These are phyloP conservation scores for Tolypeutes matacus DNA, from an alignment of 2,797 vertebrate genomes.

Conservation along the genomic window DNA sequence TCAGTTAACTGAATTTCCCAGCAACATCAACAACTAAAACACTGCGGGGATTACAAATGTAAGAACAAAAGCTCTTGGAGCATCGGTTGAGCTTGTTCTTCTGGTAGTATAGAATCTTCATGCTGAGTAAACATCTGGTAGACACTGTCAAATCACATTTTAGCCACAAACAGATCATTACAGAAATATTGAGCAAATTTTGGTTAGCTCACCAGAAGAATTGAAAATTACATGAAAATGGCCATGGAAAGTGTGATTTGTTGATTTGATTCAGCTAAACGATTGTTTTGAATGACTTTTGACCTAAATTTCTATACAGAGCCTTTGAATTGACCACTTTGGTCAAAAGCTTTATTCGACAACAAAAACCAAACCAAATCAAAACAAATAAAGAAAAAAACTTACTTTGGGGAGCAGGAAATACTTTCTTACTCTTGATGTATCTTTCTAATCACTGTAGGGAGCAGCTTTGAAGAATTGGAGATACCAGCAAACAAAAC, in stretches of 20 bases:
- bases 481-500: neutral
- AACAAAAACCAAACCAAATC: neutral
- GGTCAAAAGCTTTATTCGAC: neutral
- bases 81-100: neutral
- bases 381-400: neutral
- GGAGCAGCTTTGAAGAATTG: neutral
- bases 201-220: neutral
- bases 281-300: neutral
- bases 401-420: neutral
- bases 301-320: neutral
- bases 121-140: neutral
- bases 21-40: neutral
- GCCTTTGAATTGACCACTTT: neutral
- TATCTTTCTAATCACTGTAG: neutral
- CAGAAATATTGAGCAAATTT: neutral
- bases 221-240: neutral
- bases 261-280: neutral
- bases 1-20: neutral
- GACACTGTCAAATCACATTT: neutral
- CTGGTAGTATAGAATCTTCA: neutral
- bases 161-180: neutral
- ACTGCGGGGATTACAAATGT: rapidly evolving
- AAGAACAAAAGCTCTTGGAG: neutral
- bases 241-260: neutral
- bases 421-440: neutral